phyloP scores from a whole-genome alignment of 2,888 invertebrate genomes.

The Uloborus plumipes region DNA sequence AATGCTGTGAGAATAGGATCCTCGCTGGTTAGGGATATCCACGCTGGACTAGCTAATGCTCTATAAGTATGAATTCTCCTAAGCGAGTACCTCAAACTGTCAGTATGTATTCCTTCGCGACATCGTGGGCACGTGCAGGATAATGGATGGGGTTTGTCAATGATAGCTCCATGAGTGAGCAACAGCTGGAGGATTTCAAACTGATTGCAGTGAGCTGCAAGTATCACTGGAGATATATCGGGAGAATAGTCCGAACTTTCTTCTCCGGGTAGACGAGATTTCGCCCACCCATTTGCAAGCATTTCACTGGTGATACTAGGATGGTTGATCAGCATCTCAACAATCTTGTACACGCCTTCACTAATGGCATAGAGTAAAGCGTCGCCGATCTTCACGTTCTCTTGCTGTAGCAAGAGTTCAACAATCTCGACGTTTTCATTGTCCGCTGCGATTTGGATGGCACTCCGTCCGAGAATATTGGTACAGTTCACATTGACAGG shows the following conservation, averaged over 20 bases:
- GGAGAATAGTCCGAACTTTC: slow-evolving; percentile 75
- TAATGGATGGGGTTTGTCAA: slow-evolving; percentile 72
- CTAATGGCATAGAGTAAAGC: slow-evolving; percentile 75
- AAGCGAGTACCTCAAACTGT: slow-evolving; percentile 74
- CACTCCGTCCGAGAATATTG: slow-evolving; percentile 75
- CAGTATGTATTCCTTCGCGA: slow-evolving; percentile 71
- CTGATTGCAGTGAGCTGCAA: slow-evolving; percentile 75
- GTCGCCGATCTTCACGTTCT: slow-evolving; percentile 70
- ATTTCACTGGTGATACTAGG: slow-evolving; percentile 73
- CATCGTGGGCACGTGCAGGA: slow-evolving; percentile 73
- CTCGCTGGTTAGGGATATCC: slow-evolving; percentile 75
- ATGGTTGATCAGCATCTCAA: slow-evolving; percentile 75
- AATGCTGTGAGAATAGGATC: slow-evolving; percentile 75
- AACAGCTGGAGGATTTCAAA: slow-evolving; percentile 76
- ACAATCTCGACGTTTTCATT: slow-evolving; percentile 76
- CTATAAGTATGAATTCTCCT: slow-evolving; percentile 74
- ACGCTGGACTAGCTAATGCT: slow-evolving; percentile 75
- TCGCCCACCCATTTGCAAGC: slow-evolving; percentile 74
- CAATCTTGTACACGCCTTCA: slow-evolving; percentile 74
- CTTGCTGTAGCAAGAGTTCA: slow-evolving; percentile 73
- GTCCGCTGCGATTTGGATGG: slow-evolving; percentile 74
- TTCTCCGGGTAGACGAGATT: slow-evolving; percentile 69
- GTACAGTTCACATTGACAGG: slow-evolving; percentile 74
- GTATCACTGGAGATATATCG: slow-evolving; percentile 73
- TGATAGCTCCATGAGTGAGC: slow-evolving; percentile 73